phyloP scores from a whole-genome alignment of 2,113 vertebrate species.

The Prunella himalayana region DNA sequence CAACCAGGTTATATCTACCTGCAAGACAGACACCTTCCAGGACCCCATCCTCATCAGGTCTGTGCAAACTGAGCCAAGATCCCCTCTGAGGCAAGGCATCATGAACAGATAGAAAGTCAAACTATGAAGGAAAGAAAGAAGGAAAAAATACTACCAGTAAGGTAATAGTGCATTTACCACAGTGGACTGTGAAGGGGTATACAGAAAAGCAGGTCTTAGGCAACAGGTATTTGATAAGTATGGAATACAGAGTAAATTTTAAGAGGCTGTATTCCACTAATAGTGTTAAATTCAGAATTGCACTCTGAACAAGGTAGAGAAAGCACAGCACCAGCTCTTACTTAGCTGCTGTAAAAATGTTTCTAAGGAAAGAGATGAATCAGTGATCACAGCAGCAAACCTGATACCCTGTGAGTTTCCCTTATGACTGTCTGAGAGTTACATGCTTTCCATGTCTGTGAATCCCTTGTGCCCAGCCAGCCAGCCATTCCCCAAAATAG shows the following conservation, averaged over 20 bases:
- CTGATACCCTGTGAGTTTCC: not conserved
- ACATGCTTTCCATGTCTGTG: not conserved
- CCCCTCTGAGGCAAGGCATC: not conserved
- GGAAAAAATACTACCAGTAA: not conserved
- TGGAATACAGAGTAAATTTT: not conserved
- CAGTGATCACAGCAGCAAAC: not conserved
- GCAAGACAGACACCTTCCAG: not conserved
- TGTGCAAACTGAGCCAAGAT: not conserved
- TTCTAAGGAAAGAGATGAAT: not conserved
- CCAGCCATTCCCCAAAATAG: not conserved
- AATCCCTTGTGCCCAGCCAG: not conserved
- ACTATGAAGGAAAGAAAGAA: not conserved
- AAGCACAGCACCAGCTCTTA: not conserved
- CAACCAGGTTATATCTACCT: not conserved
- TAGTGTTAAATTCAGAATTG: not conserved
- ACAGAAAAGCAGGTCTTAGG: not conserved
- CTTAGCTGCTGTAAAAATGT: not conserved
- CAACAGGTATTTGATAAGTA: not conserved
- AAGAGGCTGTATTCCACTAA: not conserved
- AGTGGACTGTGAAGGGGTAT: not conserved
- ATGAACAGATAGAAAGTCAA: not conserved
- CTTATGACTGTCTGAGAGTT: not conserved
- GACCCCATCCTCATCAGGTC: not conserved
- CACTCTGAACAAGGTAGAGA: not conserved
- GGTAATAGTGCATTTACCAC: not conserved